Conservation (phyloP, 2,888 invertebrate genomes). For the Meghimatium bilineatum region DNA sequence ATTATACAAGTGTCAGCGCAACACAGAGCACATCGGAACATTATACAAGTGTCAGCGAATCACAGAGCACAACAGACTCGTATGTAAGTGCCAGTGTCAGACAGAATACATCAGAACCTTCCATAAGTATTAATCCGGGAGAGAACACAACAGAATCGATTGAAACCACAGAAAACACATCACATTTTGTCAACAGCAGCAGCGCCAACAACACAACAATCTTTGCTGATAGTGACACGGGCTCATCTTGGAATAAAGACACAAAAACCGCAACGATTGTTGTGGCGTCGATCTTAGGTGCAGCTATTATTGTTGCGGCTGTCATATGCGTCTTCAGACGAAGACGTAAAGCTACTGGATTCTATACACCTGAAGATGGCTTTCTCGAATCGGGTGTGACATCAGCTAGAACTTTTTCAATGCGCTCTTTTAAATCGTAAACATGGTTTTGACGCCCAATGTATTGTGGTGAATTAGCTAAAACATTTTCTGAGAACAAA, state of each 20-base stretch:
- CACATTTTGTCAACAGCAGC: background rate
- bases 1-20: background rate
- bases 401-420: background rate
- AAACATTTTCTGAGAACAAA: no score
- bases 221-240: background rate
- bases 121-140: background rate
- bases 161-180: background rate
- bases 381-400: background rate
- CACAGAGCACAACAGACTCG: slow-evolving; percentile 1
- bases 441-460: background rate
- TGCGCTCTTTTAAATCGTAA: background rate
- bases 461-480: no score
- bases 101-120: background rate
- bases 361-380: background rate
- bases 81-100: background rate
- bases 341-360: background rate
- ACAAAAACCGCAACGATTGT: background rate
- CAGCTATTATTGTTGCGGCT: background rate
- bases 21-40: background rate
- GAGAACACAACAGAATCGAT: background rate
- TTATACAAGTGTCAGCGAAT: background rate
- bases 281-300: background rate
- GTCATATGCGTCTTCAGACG: background rate
- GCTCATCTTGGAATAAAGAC: background rate
- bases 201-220: background rate